Base-by-base conservation (phyloP, 64 coral and sea anemone genomes). In the Cladopsammia gracilis region DNA sequence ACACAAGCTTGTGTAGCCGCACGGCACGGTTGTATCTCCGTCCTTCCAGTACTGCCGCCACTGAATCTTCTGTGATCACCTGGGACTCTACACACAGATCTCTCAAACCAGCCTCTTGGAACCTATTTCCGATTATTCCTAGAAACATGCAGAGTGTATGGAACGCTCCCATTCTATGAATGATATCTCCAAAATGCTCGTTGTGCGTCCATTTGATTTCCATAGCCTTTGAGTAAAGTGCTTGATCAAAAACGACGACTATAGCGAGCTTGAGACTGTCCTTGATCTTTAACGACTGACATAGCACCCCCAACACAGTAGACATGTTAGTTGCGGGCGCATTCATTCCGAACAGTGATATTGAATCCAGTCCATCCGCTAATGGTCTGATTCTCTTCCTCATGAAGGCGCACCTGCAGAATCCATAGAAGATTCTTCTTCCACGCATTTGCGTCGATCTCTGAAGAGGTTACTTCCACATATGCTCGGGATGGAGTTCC, bases 381-480 rank as follows among this genome's bases (percentile, higher is more conserved):
- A n/a, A n/a, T n/a, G n/a, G n/a, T n/a, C n/a, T n/a, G n/a, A n/a
- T n/a, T n/a, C n/a, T n/a, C n/a, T n/a, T n/a, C n/a, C n/a, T n/a
- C n/a, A n/a, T n/a, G n/a, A n/a, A n/a, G n/a, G n/a, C n/a, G n/a
- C n/a, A n/a, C n/a, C n/a, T n/a, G n/a, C n/a, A n/a, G n/a, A n/a
- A n/a, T n/a, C 62, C 48, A 71, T n/a, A n/a, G n/a, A n/a, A n/a
- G n/a, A n/a, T n/a, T n/a, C n/a, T n/a, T n/a, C n/a, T n/a, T n/a
- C n/a, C n/a, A n/a, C 58, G 89, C 89, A 82, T 34, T 71, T 83
- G n/a, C 10, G 45, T 83, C 68, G 46, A 81, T 54, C 46, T 71
- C 76, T 70, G 78, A 82, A 18, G 89, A 91, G 61, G 77, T 83
- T 83, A 91, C 78, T 58, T 91, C 89, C 20, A 90, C 75, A 66